Evolutionary conservation across 1,140 invertebrate genomes (phyloP).

Genomic region (Idris sp.): DNA sequence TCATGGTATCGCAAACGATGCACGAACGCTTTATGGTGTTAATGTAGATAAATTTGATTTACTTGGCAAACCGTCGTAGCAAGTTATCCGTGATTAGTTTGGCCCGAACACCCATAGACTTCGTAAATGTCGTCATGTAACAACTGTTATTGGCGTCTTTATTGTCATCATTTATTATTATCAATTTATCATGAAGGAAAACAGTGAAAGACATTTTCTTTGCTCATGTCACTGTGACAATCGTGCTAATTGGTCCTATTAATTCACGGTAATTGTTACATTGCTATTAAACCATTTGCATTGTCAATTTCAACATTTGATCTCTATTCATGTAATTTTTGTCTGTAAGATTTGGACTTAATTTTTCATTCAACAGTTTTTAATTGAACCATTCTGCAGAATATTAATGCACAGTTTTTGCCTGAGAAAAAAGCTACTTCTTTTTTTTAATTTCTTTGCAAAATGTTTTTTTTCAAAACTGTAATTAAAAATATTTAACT

Average conservation of each 20-base stretch:
- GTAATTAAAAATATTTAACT: too few relatives aligned
- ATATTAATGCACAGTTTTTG: too few relatives aligned
- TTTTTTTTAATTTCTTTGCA: too few relatives aligned
- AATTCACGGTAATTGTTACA: conserved; percentile 19
- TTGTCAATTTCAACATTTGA: conserved; percentile 11
- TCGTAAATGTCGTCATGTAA: conserved; percentile 60
- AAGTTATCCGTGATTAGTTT: conserved; percentile 63
- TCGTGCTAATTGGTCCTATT: conserved; percentile 13
- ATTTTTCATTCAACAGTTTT: too few relatives aligned
- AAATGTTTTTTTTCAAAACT: too few relatives aligned
- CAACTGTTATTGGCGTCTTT: conserved; percentile 58
- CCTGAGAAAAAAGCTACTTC: too few relatives aligned
- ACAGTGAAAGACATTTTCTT: background rate
- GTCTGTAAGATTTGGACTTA: too few relatives aligned
- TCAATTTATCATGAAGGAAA: conserved; percentile 40
- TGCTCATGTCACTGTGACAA: background rate
- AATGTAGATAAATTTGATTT: conserved; percentile 66
- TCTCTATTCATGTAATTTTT: too few relatives aligned
- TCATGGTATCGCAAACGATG: conserved; percentile 61
- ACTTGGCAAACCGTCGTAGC: conserved; percentile 56
- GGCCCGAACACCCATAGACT: conserved; percentile 48
- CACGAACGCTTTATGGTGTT: conserved; percentile 63
- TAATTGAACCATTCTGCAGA: too few relatives aligned
- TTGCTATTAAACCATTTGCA: conserved; percentile 17
- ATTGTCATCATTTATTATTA: conserved; percentile 50